Evolutionary conservation across 2,888 invertebrate genomes (phyloP), one percentile per base, ranked within the genome.

Genomic region (Chrysolina oricalcia): DNA sequence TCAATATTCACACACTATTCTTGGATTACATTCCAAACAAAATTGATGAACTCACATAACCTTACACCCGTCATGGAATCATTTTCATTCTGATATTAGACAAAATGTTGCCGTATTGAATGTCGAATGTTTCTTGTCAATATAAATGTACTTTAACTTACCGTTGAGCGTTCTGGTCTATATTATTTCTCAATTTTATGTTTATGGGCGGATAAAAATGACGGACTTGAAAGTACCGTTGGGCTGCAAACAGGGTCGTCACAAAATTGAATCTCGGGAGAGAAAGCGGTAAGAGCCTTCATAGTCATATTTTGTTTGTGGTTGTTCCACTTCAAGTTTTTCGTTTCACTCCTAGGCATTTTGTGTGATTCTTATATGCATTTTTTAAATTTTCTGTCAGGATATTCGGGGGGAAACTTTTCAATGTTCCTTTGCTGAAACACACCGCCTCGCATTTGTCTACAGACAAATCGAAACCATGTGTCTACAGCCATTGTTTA

Each of bases 221-320:
- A 50, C 5, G 15, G 50, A 50, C 50, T 50, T 50, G 6, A 50
- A 50, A 50, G 50, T n/a, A 50, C 50, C 50, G 15, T 50, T 50
- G 50, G 50, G 50, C 15, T 6, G 17, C 15, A 50, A 50, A n/a
- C 9, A 50, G 50, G 50, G 50, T 50, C 17, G 50, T n/a, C 17
- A 50, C 17, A 17, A 50, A 50, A 50, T 50, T 50, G 50, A 50
- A 6, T 15, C 17, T 15, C 15, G 50, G 17, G 17, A 17, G 50
- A 50, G 13, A 50, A 50, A 50, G 50, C 10, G 50, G 5, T 50
- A 73, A n/a, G n/a, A n/a, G n/a, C n/a, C n/a, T n/a, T n/a, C n/a
- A n/a, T n/a, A n/a, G n/a, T n/a, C n/a, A 63, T 27, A 27, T 5
- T 2, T 27, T n/a, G n/a, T n/a, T n/a, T n/a, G n/a, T n/a, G n/a